phyloP scores from a whole-genome alignment of 2,888 invertebrate genomes.

The Trissolcus japonicus region DNA sequence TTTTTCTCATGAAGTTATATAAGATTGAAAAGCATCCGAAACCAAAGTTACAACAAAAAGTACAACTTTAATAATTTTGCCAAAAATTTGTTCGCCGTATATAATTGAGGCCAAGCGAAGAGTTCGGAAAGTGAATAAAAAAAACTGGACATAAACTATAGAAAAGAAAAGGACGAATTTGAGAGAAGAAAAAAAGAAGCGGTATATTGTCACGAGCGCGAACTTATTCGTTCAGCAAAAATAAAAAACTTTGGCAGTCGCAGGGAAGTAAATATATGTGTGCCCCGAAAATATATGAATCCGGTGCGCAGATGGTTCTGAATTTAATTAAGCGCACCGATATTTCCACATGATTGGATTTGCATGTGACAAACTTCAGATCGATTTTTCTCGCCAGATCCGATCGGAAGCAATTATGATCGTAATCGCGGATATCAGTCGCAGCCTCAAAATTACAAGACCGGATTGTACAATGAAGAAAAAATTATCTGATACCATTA shows the following conservation, averaged over 20 bases:
- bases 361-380: slow-evolving; percentile 18
- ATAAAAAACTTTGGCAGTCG: slow-evolving; percentile 32
- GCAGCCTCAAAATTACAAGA: slow-evolving; percentile 5
- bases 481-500: too few species aligned
- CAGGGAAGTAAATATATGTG: slow-evolving; percentile 12
- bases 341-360: slow-evolving; percentile 41
- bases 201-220: not conserved
- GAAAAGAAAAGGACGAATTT: too few species aligned
- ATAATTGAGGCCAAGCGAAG: too few species aligned
- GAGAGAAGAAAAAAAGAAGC: too few species aligned
- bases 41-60: too few species aligned
- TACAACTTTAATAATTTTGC: too few species aligned
- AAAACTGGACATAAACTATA: too few species aligned
- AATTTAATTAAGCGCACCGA: slow-evolving; percentile 41
- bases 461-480: too few species aligned
- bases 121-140: too few species aligned
- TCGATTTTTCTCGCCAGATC: slow-evolving; percentile 22
- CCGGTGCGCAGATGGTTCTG: slow-evolving; percentile 31
- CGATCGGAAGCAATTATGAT: not conserved
- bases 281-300: slow-evolving; percentile 30
- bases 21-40: too few species aligned
- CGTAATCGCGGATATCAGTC: slow-evolving; percentile 8
- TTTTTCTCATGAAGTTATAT: too few species aligned
- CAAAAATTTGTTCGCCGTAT: too few species aligned
- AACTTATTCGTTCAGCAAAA: slow-evolving; percentile 30